Conservation (phyloP, 2,113 vertebrate genomes). For the Numida meleagris region DNA sequence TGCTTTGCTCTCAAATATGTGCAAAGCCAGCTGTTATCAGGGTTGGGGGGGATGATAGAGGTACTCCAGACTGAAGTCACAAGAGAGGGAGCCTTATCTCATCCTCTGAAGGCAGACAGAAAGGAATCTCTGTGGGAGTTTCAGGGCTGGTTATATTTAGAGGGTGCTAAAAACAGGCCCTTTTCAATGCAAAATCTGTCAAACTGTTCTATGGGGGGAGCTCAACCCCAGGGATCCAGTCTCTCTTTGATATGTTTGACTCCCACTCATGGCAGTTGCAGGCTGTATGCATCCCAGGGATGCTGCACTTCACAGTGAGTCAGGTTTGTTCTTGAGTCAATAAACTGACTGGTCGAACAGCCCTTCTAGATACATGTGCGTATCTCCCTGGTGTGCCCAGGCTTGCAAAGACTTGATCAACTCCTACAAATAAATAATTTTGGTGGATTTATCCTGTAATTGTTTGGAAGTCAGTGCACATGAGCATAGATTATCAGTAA, state of each 20-base stretch:
- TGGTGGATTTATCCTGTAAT: neutral
- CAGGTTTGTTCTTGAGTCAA: neutral
- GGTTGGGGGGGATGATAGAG: slow-evolving; percentile 35
- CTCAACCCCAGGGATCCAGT: slow-evolving; percentile 6
- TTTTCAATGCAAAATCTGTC: slow-evolving; percentile 49
- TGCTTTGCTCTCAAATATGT: slow-evolving; percentile 29
- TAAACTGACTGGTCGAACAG: neutral
- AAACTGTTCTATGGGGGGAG: slow-evolving; percentile 50
- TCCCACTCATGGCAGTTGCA: slow-evolving; percentile 42
- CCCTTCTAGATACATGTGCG: neutral
- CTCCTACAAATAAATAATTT: neutral
- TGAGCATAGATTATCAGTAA: neutral
- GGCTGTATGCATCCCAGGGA: neutral
- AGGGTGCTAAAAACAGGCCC: slow-evolving; percentile 40
- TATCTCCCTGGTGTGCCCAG: neutral
- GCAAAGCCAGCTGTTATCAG: slow-evolving; percentile 47
- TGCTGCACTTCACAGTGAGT: neutral
- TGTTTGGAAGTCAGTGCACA: neutral
- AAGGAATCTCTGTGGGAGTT: slow-evolving; percentile 67
- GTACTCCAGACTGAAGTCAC: slow-evolving; percentile 58
- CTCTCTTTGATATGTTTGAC: slow-evolving; percentile 20
- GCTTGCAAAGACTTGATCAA: neutral
- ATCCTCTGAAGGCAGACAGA: slow-evolving; percentile 55
- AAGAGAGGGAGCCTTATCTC: slow-evolving; percentile 57
- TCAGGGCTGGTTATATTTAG: slow-evolving; percentile 59